These are phyloP conservation scores for Plagiodera versicolora DNA, from an alignment of 2,888 invertebrate genomes.

Conservation along the genomic window DNA sequence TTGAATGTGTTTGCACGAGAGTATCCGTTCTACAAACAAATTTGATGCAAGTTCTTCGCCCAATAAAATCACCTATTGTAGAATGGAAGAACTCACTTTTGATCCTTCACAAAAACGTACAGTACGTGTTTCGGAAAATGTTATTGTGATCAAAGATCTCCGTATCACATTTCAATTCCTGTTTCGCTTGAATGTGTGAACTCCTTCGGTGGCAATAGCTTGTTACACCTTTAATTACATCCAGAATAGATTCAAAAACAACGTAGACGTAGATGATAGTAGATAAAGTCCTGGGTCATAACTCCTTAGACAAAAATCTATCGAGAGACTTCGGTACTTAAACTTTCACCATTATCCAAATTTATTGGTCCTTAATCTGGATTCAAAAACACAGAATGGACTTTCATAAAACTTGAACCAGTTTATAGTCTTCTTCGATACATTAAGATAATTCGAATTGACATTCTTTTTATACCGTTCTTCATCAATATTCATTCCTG, in stretches of 20 bases:
- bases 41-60: too few relatives aligned
- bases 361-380: conserved; percentile 48
- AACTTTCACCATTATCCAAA: conserved; percentile 51
- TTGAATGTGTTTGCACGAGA: too few relatives aligned
- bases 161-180: background rate
- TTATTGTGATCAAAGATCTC: background rate
- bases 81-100: too few relatives aligned
- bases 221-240: background rate
- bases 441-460: conserved; percentile 52
- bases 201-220: background rate
- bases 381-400: conserved; percentile 43
- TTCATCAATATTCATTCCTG: conserved; percentile 41
- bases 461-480: conserved; percentile 51
- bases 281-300: background rate
- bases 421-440: conserved; percentile 48
- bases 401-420: conserved; percentile 43
- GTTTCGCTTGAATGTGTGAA: background rate
- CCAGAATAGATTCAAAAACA: background rate
- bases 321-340: conserved; percentile 26
- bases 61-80: too few relatives aligned
- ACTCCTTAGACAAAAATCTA: background rate
- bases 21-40: too few relatives aligned
- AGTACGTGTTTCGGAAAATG: background rate
- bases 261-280: background rate
- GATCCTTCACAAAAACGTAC: background rate